phyloP scores from a whole-genome alignment of 2,888 invertebrate genomes.

The Perdita meconis region DNA sequence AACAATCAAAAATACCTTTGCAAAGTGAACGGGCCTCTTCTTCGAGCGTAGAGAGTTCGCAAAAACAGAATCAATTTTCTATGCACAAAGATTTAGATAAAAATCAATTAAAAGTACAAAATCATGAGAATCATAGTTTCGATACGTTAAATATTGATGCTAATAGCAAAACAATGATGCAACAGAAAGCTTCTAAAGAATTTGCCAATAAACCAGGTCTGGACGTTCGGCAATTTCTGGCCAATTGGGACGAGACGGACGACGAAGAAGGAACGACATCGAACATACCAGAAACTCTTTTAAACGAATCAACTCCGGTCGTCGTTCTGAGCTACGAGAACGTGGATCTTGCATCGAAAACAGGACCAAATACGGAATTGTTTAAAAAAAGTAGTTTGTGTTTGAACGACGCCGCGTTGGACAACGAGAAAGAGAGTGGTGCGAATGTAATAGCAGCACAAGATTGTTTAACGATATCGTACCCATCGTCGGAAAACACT shows the following conservation, averaged over 20 bases:
- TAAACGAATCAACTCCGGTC: conserved; percentile 70
- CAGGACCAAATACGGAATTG: conserved; percentile 32
- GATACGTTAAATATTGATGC: conserved; percentile 44
- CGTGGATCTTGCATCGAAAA: conserved; percentile 66
- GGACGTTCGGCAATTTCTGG: conserved; percentile 82
- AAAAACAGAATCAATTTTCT: conserved; percentile 59
- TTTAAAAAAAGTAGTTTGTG: conserved; percentile 29
- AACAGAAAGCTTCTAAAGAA: conserved; percentile 64
- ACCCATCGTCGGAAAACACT: conserved; percentile 48
- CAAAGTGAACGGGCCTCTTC: conserved; percentile 48
- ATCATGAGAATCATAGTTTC: conserved; percentile 38
- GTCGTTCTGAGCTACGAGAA: conserved; percentile 75
- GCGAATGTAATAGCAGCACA: conserved; percentile 35
- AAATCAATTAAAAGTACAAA: conserved; percentile 53
- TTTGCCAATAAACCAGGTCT: conserved; percentile 79
- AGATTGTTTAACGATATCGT: conserved; percentile 59
- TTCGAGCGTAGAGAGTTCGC: conserved; percentile 33
- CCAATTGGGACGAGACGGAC: conserved; percentile 83
- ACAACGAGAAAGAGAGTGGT: conserved; percentile 37
- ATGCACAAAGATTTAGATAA: conserved; percentile 46
- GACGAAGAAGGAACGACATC: conserved; percentile 78
- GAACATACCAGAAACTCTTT: conserved; percentile 66
- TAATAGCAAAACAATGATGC: conserved; percentile 47
- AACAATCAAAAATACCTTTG: conserved; percentile 55
- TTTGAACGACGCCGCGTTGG: conserved; percentile 15